Evolutionary conservation across 2,797 vertebrate species (phyloP).

Genomic region (Anguilla marmorata): DNA sequence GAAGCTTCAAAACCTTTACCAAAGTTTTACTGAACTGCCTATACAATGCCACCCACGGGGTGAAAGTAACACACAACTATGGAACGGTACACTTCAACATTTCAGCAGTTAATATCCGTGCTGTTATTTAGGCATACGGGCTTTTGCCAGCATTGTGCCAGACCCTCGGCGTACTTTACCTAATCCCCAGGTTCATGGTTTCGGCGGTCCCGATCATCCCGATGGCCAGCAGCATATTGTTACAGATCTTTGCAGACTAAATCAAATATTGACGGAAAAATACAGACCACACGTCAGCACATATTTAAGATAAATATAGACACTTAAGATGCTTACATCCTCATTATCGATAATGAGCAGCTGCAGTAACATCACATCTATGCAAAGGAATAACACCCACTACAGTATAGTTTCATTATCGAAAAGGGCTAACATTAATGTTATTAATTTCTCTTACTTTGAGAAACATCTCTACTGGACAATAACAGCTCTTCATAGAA

Average conservation of each 20-base stretch:
- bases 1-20: neutral
- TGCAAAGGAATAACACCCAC: no score
- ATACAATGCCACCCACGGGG: conserved; percentile 27
- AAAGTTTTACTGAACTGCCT: neutral
- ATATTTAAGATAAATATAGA: neutral
- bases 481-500: no score
- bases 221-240: conserved; percentile 98
- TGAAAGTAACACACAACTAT: conserved; percentile 56
- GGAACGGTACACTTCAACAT: conserved; percentile 51
- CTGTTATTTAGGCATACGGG: neutral
- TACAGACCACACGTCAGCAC: neutral
- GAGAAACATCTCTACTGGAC: no score
- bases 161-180: conserved; percentile 68
- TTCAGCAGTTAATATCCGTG: conserved; percentile 24
- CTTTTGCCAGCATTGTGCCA: neutral
- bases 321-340: neutral
- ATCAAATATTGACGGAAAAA: conserved; percentile 30
- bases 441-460: no score
- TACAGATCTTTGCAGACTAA: conserved; percentile 98
- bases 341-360: no score
- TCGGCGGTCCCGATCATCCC: conserved; percentile 98
- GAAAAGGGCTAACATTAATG: no score
- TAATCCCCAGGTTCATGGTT: conserved; percentile 97
- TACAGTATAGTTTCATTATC: no score
- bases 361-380: no score